Evolutionary conservation across 2,113 vertebrate genomes (phyloP).

Genomic region (Colinus virginianus): DNA sequence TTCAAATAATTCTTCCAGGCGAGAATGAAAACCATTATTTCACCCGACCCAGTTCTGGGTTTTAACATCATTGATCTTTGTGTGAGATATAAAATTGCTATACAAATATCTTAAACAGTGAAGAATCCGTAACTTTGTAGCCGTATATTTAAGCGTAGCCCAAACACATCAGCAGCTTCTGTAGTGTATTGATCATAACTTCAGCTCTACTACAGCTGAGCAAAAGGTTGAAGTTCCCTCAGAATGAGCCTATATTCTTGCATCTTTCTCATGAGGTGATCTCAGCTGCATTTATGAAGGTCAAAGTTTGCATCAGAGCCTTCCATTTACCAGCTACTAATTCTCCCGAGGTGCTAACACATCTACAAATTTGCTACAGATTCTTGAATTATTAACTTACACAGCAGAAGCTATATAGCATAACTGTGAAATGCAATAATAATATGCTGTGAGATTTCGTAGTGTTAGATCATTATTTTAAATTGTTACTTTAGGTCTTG

Average conservation of each 20-base stretch:
- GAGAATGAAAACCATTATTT: background rate
- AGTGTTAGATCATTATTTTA: background rate
- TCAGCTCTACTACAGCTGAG: background rate
- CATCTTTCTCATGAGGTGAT: rapidly evolving
- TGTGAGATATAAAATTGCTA: background rate
- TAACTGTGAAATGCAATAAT: background rate
- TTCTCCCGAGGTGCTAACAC: background rate
- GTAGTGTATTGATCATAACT: background rate
- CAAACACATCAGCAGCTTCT: background rate
- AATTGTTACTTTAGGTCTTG: background rate
- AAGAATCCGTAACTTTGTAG: background rate
- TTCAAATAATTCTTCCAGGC: background rate
- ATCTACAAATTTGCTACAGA: background rate
- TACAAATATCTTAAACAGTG: background rate
- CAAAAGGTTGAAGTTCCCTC: background rate
- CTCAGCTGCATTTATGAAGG: background rate
- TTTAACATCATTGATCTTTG: background rate
- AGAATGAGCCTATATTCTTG: background rate
- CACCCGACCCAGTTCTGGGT: background rate
- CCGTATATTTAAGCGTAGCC: rapidly evolving
- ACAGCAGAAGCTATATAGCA: background rate
- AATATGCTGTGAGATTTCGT: background rate
- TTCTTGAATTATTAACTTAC: background rate
- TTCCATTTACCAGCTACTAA: background rate
- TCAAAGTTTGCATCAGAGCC: background rate